phyloP scores from a whole-genome alignment of 2,888 invertebrate genomes.

The Pecten maximus region DNA sequence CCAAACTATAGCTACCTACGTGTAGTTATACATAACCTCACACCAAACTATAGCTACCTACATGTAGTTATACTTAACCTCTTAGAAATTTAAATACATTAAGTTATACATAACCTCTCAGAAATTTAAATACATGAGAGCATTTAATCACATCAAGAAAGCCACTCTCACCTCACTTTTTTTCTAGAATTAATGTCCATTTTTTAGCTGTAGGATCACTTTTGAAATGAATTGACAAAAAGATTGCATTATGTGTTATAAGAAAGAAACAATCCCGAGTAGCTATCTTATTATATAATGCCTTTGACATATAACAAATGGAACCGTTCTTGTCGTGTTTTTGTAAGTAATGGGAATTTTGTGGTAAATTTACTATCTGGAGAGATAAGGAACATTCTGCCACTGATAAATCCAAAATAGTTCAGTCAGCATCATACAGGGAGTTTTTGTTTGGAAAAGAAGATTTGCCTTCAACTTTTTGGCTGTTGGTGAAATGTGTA shows the following conservation, averaged over 20 bases:
- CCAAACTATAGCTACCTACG: no score
- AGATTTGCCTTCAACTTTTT: not conserved
- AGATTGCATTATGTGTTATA: not conserved
- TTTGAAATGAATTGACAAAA: not conserved
- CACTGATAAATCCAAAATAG: not conserved
- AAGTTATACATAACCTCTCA: no score
- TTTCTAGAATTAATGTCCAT: not conserved
- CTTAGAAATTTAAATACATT: no score
- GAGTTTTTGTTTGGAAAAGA: slow-evolving; percentile 28
- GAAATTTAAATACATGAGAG: not conserved
- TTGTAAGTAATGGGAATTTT: slow-evolving; percentile 5
- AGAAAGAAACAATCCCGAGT: not conserved
- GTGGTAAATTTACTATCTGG: not conserved
- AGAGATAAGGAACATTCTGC: not conserved
- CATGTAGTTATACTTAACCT: not conserved
- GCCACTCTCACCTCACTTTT: not conserved
- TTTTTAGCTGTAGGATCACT: not conserved
- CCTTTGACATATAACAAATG: slow-evolving; percentile 14
- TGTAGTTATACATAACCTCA: not conserved
- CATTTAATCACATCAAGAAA: not conserved
- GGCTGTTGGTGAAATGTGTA: not conserved
- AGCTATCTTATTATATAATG: not conserved
- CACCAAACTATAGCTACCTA: not conserved
- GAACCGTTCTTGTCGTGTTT: not conserved
- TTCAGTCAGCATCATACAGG: not conserved